These are phyloP conservation scores for Todiramphus chloris DNA, from an alignment of 2,113 vertebrate genomes.

Conservation along the genomic window DNA sequence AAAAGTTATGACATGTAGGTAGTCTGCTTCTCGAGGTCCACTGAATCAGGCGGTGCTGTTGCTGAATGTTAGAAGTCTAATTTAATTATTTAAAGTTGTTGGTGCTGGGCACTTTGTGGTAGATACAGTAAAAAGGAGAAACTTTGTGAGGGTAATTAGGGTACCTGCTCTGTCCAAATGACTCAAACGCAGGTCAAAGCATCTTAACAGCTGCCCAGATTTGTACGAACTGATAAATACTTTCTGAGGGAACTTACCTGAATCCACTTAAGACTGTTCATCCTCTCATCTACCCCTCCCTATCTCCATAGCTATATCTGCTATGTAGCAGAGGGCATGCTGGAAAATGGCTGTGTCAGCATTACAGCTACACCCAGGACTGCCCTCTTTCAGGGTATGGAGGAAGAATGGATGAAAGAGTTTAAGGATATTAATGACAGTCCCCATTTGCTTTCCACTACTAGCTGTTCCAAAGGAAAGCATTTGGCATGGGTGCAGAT, in stretches of 20 bases:
- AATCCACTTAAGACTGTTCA: neutral
- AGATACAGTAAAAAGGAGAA: neutral
- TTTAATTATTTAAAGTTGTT: slow-evolving; percentile 10
- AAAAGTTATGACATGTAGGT: slow-evolving; percentile 3
- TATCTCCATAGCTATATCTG: neutral
- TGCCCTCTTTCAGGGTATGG: neutral
- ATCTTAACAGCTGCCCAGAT: neutral
- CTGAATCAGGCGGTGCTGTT: neutral
- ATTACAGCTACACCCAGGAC: neutral
- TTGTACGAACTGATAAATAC: neutral
- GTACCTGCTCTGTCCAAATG: neutral
- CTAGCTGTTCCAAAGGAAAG: neutral
- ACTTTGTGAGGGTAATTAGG: neutral
- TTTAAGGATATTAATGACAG: neutral
- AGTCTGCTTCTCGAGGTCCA: neutral
- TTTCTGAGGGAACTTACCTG: neutral
- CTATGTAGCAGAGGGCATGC: neutral
- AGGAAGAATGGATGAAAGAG: neutral
- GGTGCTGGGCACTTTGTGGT: neutral
- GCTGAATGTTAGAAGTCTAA: slow-evolving; percentile 24
- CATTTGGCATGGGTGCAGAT: neutral
- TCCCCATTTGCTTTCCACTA: neutral
- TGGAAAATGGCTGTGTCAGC: neutral
- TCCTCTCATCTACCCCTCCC: neutral
- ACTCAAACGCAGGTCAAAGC: neutral